Percentiles rank a stretch among this genome's conserved stretches.
Evolutionary conservation across 2,888 invertebrate genomes (phyloP).

Genomic region (Pollenia griseotomentosa): DNA sequence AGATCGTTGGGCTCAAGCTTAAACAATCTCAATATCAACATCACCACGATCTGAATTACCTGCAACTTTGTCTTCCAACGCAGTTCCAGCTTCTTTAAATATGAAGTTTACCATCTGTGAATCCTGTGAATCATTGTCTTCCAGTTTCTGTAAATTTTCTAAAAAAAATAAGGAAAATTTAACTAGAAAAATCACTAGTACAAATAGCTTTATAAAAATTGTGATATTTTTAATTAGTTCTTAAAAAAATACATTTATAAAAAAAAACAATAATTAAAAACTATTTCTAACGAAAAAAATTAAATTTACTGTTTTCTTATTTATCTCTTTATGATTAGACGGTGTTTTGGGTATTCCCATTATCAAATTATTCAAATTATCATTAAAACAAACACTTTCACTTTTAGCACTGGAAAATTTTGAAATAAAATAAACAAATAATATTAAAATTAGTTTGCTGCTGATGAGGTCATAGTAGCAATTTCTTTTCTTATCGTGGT

Average conservation of each 20-base stretch:
- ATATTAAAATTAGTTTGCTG: neutral
- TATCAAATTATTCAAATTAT: constrained; percentile 14
- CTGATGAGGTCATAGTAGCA: constrained; percentile 2
- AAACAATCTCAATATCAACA: constrained; percentile 76
- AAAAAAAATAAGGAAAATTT: constrained; percentile 32
- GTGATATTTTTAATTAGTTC: constrained; percentile 73
- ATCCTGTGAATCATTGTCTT: constrained; percentile 45
- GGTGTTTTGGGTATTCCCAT: neutral
- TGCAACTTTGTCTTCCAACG: constrained; percentile 58
- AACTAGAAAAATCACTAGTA: constrained; percentile 29
- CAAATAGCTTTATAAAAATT: constrained; percentile 70
- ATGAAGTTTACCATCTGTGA: constrained; percentile 40
- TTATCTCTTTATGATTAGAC: neutral
- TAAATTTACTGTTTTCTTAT: constrained; percentile 42
- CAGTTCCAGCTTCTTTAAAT: constrained; percentile 62
- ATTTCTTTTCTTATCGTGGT: constrained; percentile 4
- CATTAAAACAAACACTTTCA: constrained; percentile 24
- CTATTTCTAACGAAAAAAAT: constrained; percentile 48
- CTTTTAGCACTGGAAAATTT: neutral
- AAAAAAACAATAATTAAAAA: constrained; percentile 51
- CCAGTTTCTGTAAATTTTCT: constrained; percentile 63
- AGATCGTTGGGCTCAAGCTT: constrained; percentile 90
- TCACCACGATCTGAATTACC: neutral
- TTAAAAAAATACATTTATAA: constrained; percentile 47
- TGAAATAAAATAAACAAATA: constrained; percentile 19